These are phyloP conservation scores for Heliconius hewitsoni DNA, from an alignment of 1,140 invertebrate species.

Conservation along the genomic window DNA sequence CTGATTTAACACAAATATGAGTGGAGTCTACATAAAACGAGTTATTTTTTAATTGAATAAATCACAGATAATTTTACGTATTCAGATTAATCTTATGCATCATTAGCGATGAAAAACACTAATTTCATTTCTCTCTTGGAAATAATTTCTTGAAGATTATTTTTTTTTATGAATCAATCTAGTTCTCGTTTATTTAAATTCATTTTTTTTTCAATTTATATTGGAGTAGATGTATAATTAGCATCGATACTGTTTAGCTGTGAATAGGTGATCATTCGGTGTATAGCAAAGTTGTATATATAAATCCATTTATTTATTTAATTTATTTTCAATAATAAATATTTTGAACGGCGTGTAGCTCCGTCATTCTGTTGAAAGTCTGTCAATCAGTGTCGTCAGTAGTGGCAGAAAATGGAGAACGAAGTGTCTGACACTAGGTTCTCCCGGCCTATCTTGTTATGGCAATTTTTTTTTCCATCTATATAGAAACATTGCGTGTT, in stretches of 20 bases:
- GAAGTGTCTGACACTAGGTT: not conserved
- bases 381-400: no score
- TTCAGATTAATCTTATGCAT: not conserved
- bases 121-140: not conserved
- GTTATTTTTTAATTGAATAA: not conserved
- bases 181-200: not conserved
- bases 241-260: not conserved
- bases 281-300: not conserved
- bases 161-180: not conserved
- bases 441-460: not conserved
- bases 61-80: conserved; percentile 1
- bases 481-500: no score
- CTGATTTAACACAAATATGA: not conserved
- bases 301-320: not conserved
- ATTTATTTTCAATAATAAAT: not conserved
- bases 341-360: not conserved
- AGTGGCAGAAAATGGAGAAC: no score
- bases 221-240: not conserved
- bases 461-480: no score
- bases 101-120: not conserved
- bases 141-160: not conserved
- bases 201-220: not conserved
- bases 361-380: no score
- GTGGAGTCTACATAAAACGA: not conserved
- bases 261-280: not conserved